Base-by-base conservation (phyloP, 1,140 invertebrate genomes). In the Carposina sasakii region DNA sequence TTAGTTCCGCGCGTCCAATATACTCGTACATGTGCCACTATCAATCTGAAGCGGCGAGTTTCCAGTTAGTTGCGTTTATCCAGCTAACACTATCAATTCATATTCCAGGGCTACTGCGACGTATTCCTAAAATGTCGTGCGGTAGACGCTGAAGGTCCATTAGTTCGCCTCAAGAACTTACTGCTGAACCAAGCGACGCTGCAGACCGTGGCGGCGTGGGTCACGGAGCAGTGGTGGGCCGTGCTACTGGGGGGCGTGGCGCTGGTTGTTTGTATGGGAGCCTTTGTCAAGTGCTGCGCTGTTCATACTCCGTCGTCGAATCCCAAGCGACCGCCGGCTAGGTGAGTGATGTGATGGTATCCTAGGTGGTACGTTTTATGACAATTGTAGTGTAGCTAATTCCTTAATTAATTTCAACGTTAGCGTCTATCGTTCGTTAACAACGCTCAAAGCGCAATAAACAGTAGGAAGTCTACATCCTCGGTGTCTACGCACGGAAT, bases 251-350 rank as follows among this genome's bases (percentile, higher is more conserved):
- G 97, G 84, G 91, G 93, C 16, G 92, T 99, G 40, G 92, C 89
- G 24, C 93, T 99, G 64, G 91, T 99, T 6, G 91, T 98, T 51
- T 91, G 97, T 62, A 99, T 99, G 97, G 97, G 95, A 19, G 85
- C 97, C n/a, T 99, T 99, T 81, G 98, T 99, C 62, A 99, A 99
- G 79, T 98, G 98, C 75, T 99, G 98, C 86, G 98, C 98, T 12
- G 98, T 99, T 42, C 98, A 99, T 78, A 99, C 98, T 31, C 98
- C 98, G 15, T 98, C 96, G 37, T 97, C 93, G 41, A 98, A 99
- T 89, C 97, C 97, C 8, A 96, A 96, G 76, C 94, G 95, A 67
- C 91, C 93, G 39, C 93, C 94, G 0, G 93, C 94, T 3, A 89
- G 81, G 81, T 85, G 13, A 58, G 47, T 41, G 45, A 21, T 31